Base-by-base conservation (phyloP, 2,888 invertebrate species). In the Camptogramma bilineatum region DNA sequence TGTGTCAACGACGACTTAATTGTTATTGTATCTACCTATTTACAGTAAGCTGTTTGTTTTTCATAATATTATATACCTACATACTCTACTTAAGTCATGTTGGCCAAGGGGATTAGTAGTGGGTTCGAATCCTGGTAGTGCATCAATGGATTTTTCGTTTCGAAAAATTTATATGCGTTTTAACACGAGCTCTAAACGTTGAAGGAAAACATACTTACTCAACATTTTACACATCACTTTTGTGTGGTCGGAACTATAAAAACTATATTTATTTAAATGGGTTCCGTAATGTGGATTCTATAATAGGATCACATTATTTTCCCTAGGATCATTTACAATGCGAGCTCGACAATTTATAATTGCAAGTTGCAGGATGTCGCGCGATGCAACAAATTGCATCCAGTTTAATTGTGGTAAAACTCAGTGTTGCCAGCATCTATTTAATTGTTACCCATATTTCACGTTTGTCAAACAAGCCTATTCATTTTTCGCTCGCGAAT, bases 391-490 rank as follows among this genome's bases (percentile, higher is more conserved):
- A 46, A 53, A 53, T 47, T 24, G 18, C 31, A 5, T 39, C 52
- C 34, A 48, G 52, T 63, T 48, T 19, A 19, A 34, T 47, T 34
- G 16, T 28, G 47, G 52, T 57, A 52, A 47, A 52, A 52, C 52
- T 7, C 13, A 39, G 53, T 54, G 24, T 55, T 56, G 52, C 52
- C 61, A 69, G 62, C 64, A 57, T 52, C 67, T 63, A 63, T 60
- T 69, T 70, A 66, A 69, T 69, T 66, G 68, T 66, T 56, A 62
- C 50, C 67, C 67, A 69, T 70, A 72, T 70, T 52, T 69, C 54
- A 69, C 62, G 51, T 56, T 46, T 57, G 70, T 66, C 65, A 64
- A 62, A 54, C 59, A 52, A 39, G 56, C 53, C 66, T 62, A 72
- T 73, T 64, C 50, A 62, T 71, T 69, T 68, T 64, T 66, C 62